Evolutionary conservation across 2,113 vertebrate species (phyloP), one percentile per base, ranked within the genome.

Genomic region (Silurus glanis): DNA sequence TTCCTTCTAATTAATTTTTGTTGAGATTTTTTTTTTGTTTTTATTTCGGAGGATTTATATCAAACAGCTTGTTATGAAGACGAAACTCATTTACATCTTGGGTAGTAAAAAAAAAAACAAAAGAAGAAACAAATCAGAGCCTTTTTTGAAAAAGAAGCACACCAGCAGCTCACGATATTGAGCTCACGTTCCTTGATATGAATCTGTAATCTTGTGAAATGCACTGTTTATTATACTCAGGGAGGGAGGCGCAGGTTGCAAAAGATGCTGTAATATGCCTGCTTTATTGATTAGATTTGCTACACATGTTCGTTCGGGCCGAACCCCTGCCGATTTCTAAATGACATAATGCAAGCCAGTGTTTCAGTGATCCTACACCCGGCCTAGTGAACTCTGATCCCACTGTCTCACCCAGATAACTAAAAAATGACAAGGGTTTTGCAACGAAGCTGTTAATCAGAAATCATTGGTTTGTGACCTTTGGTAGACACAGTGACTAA

Each of bases 131-230:
- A 51, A 75, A 76, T 58, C 9, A n/a, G 8, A 64, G 53, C 37
- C 6, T 83, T 49, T 37, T 45, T 55, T 67, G 21, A 16, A 5
- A 82, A 71, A 59, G 28, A 49, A 25, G 2, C 21, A n/a, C 23
- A 76, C 74, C 12, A 58, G 53, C 19, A 23, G 83, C 19, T 76
- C 12, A 5, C 53, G 37, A 51, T 49, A 53, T 76, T n/a, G n/a
- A 6, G 12, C 55, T n/a, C 25, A 51, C 6, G 45, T 82, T 67
- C n/a, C 78, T 83, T 78, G 85, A 80, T 80, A 66, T 75, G 58
- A 86, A 85, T 83, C 80, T 83, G 47, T 23, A 23, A 51, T 75
- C 74, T 88, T 88, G 84, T 64, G 84, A 86, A 88, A 88, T 37
- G 53, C 12, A 0, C 47, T 55, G 71, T 88, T 85, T 82, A 76